Conservation (phyloP, 2,888 invertebrate species). For the Thereva nobilitata region DNA sequence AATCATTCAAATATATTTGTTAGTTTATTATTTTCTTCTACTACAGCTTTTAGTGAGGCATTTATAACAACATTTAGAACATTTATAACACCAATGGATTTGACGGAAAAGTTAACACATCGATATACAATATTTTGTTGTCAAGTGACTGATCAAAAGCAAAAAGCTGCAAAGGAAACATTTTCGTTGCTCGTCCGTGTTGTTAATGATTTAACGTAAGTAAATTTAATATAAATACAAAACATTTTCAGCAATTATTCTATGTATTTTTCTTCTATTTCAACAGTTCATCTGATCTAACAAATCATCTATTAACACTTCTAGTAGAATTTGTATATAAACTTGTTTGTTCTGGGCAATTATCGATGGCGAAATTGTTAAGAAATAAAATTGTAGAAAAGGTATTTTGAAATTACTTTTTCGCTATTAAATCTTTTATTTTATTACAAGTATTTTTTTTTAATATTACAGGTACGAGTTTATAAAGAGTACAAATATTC, state of each 20-base stretch:
- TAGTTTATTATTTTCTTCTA: slow-evolving; percentile 10
- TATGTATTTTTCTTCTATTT: slow-evolving; percentile 16
- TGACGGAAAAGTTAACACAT: slow-evolving; percentile 83
- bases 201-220: slow-evolving; percentile 95
- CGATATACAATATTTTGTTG: slow-evolving; percentile 67
- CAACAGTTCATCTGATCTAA: slow-evolving; percentile 79
- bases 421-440: background rate
- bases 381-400: slow-evolving; percentile 91
- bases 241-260: background rate
- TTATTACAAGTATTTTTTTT: slow-evolving; percentile 17
- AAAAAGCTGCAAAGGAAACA: slow-evolving; percentile 80
- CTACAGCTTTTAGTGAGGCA: slow-evolving; percentile 71
- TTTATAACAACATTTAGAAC: slow-evolving; percentile 97
- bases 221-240: slow-evolving; percentile 45
- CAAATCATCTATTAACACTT: slow-evolving; percentile 75
- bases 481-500: slow-evolving; percentile 55
- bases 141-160: slow-evolving; percentile 69
- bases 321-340: slow-evolving; percentile 94
- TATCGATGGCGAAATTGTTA: slow-evolving; percentile 87
- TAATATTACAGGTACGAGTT: slow-evolving; percentile 48
- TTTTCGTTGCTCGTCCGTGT: slow-evolving; percentile 92
- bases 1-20: background rate
- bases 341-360: slow-evolving; percentile 87
- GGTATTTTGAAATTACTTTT: slow-evolving; percentile 50
- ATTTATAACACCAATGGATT: slow-evolving; percentile 84